Evolutionary conservation across 2,113 vertebrate genomes (phyloP).

Genomic region (Ptilorrhoa leucosticta): DNA sequence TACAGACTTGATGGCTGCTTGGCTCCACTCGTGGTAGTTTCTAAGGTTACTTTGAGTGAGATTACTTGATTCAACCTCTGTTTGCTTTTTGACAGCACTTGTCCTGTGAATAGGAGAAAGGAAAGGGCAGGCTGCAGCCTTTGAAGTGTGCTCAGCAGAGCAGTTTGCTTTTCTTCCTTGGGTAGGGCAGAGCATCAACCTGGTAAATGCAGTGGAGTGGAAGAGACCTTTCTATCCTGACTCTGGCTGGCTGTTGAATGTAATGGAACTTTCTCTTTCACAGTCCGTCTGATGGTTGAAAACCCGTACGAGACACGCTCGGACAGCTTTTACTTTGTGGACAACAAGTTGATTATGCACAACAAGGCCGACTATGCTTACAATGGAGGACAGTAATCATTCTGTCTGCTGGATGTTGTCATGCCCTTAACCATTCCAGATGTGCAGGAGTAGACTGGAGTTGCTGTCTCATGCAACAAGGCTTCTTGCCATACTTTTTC

Average conservation of each 20-base stretch:
- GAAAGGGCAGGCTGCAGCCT: neutral
- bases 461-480: neutral
- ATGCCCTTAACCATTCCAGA: neutral
- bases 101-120: neutral
- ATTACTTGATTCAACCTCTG: neutral
- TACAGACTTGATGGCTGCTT: neutral
- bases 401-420: neutral
- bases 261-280: conserved; percentile 42
- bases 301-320: conserved; percentile 95
- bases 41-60: neutral
- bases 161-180: neutral
- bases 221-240: neutral
- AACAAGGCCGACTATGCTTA: conserved; percentile 99
- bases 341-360: conserved; percentile 99
- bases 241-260: neutral
- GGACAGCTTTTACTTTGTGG: conserved; percentile 99
- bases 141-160: neutral
- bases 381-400: conserved; percentile 88
- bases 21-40: neutral
- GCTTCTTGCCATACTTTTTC: conserved; percentile 4
- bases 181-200: neutral
- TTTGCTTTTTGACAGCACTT: neutral
- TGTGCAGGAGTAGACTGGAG: neutral
- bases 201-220: neutral
- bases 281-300: conserved; percentile 94